phyloP scores from a whole-genome alignment of 2,797 vertebrate species.

The Hemibagrus guttatus region DNA sequence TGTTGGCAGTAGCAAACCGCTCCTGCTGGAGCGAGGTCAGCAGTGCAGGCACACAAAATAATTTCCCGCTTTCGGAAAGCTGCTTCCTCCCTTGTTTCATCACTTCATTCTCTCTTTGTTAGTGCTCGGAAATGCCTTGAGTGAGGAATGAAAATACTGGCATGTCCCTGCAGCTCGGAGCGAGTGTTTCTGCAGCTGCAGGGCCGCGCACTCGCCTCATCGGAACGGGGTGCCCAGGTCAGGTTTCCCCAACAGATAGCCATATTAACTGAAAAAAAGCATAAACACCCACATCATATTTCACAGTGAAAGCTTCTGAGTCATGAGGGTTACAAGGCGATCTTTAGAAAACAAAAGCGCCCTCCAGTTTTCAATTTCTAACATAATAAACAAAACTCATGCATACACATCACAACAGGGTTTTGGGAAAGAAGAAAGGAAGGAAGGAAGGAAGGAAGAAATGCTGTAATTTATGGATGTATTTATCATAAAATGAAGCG shows the following conservation, averaged over 20 bases:
- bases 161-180: constrained; percentile 78
- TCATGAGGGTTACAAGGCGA: constrained; percentile 47
- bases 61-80: constrained; percentile 71
- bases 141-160: constrained; percentile 82
- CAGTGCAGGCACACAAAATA: constrained; percentile 53
- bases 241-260: constrained; percentile 71
- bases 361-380: constrained; percentile 32
- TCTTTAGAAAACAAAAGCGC: constrained; percentile 37
- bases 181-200: constrained; percentile 57
- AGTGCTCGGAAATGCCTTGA: constrained; percentile 80
- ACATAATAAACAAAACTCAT: constrained; percentile 21
- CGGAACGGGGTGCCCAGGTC: constrained; percentile 61
- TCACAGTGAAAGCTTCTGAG: constrained; percentile 59
- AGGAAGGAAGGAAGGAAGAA: neutral
- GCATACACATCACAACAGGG: neutral
- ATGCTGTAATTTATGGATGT: constrained; percentile 20
- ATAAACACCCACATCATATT: constrained; percentile 72
- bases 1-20: constrained; percentile 70
- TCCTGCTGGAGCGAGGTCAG: constrained; percentile 62
- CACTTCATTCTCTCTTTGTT: constrained; percentile 76
- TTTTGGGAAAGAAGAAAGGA: neutral
- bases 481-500: constrained; percentile 28
- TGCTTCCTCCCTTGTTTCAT: constrained; percentile 76
- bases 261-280: constrained; percentile 74
- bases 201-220: constrained; percentile 25